These are phyloP conservation scores for Latrodectus hesperus DNA, from an alignment of 2,888 invertebrate genomes.

Conservation along the genomic window DNA sequence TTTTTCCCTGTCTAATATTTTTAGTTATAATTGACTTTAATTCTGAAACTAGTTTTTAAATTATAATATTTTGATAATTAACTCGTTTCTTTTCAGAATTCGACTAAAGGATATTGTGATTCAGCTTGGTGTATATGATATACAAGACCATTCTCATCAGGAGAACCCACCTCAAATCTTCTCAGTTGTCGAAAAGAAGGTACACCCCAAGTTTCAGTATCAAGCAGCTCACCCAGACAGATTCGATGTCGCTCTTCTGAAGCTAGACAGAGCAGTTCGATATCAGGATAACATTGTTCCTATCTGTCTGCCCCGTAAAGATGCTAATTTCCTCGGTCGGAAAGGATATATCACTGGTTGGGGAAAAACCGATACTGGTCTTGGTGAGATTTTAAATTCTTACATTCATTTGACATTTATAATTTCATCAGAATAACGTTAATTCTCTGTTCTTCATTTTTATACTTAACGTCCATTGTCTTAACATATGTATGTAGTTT, in stretches of 20 bases:
- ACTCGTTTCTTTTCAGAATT: constrained; percentile 77
- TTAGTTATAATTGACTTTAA: no score
- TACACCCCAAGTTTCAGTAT: constrained; percentile 87
- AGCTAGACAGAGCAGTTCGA: constrained; percentile 81
- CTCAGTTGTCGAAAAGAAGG: constrained; percentile 83
- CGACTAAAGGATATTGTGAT: constrained; percentile 83
- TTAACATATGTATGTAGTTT: no score
- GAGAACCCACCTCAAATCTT: constrained; percentile 82
- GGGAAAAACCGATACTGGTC: constrained; percentile 84
- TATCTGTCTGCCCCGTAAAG: constrained; percentile 83
- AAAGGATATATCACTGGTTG: constrained; percentile 86
- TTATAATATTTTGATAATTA: neutral
- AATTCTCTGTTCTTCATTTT: no score
- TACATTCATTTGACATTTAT: no score
- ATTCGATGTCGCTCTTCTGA: constrained; percentile 83
- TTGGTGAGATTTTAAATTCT: constrained; percentile 73
- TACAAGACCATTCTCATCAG: constrained; percentile 81
- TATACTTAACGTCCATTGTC: no score
- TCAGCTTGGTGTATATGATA: constrained; percentile 87
- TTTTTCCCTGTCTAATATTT: no score
- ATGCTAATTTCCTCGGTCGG: constrained; percentile 76
- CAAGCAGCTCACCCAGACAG: constrained; percentile 88
- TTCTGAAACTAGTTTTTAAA: no score
- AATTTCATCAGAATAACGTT: no score
- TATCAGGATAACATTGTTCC: constrained; percentile 84